These are phyloP conservation scores for Leptopilina drosophilae DNA, from an alignment of 2,888 invertebrate species.

Conservation along the genomic window DNA sequence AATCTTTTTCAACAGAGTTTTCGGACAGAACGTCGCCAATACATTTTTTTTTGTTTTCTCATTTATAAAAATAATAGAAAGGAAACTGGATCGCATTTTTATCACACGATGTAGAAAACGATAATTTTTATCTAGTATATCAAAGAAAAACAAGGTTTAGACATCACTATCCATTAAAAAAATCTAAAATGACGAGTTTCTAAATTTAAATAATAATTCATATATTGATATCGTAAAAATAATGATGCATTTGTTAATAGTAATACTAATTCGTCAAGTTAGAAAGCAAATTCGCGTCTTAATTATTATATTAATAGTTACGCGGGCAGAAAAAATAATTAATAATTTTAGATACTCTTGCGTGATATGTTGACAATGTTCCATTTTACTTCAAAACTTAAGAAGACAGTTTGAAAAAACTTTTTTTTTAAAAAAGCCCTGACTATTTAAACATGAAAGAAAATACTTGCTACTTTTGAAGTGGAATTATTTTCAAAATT, in stretches of 20 bases:
- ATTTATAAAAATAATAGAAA: conserved; percentile 8
- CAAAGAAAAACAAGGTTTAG: background rate
- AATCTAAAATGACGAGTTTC: conserved; percentile 1
- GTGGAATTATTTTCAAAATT: conserved; percentile 16
- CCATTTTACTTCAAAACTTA: background rate
- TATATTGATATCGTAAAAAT: background rate
- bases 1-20: conserved; percentile 1
- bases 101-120: conserved; percentile 1
- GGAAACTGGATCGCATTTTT: conserved; percentile 9
- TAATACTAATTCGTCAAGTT: conserved; percentile 24
- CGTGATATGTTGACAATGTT: background rate
- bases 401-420: no score
- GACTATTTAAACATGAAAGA: background rate
- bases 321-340: background rate
- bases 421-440: no score
- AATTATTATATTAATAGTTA: background rate
- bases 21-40: background rate
- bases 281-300: conserved; percentile 2
- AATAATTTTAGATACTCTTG: background rate
- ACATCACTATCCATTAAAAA: background rate
- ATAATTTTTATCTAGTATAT: background rate
- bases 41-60: background rate
- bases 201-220: conserved; percentile 18
- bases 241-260: background rate
- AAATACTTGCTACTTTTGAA: background rate